Percentiles rank a stretch among this genome's conserved stretches.
These are phyloP conservation scores for Fopius arisanus DNA, from an alignment of 1,140 invertebrate species.

Conservation along the genomic window DNA sequence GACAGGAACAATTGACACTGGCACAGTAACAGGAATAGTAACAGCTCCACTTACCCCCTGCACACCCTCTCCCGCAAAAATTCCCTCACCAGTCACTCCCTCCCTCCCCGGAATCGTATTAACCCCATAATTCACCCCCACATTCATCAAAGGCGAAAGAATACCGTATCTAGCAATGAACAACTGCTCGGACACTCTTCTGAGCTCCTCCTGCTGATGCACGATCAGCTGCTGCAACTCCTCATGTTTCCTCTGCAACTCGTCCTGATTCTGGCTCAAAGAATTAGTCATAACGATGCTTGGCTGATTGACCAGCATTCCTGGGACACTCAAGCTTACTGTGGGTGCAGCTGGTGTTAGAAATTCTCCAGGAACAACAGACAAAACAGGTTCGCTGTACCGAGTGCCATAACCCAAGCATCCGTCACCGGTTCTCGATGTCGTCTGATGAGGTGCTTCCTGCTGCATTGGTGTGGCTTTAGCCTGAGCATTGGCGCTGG, in stretches of 20 bases:
- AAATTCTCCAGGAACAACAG: slow-evolving; percentile 46
- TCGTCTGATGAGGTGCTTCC: background rate
- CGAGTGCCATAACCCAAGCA: slow-evolving; percentile 65
- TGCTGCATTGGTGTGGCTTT: background rate
- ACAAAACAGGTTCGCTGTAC: slow-evolving; percentile 70
- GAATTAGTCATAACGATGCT: slow-evolving; percentile 68
- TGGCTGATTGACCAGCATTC: slow-evolving; percentile 59
- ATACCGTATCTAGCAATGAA: slow-evolving; percentile 83
- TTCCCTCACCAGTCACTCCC: slow-evolving; percentile 48
- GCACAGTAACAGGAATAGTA: slow-evolving; percentile 48
- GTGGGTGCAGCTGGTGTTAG: slow-evolving; percentile 45
- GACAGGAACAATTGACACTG: slow-evolving; percentile 53
- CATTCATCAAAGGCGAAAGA: slow-evolving; percentile 71
- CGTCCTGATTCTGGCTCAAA: slow-evolving; percentile 74
- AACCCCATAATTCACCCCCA: slow-evolving; percentile 61
- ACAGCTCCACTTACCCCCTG: background rate
- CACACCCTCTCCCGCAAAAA: slow-evolving; percentile 38
- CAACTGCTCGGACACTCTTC: slow-evolving; percentile 83
- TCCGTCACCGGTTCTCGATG: slow-evolving; percentile 37
- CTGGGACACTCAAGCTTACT: slow-evolving; percentile 32
- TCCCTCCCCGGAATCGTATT: slow-evolving; percentile 45
- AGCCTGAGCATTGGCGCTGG: slow-evolving; percentile 22
- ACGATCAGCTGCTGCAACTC: slow-evolving; percentile 85
- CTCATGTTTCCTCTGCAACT: slow-evolving; percentile 83
- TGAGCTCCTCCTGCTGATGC: slow-evolving; percentile 85